Percentiles rank a stretch among this genome's conserved stretches.
Evolutionary conservation across 2,113 vertebrate genomes (phyloP).

Genomic region (Chloropsis hardwickii): DNA sequence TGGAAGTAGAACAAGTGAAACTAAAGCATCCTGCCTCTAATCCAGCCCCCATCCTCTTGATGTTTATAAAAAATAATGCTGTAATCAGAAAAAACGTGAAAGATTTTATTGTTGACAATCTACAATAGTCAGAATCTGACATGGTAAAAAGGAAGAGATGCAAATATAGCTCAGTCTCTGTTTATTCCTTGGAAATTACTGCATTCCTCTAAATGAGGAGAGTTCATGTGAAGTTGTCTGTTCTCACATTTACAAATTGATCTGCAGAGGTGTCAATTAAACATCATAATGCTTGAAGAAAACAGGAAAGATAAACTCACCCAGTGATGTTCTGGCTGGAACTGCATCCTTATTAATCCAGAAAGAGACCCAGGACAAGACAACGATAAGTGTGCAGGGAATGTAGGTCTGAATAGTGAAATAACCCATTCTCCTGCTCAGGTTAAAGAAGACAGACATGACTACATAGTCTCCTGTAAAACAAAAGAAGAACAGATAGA

Average conservation of each 20-base stretch:
- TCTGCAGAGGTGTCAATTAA: not conserved
- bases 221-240: not conserved
- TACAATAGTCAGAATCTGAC: not conserved
- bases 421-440: conserved; percentile 98
- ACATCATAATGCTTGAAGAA: not conserved
- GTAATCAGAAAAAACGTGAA: not conserved
- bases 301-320: conserved; percentile 64
- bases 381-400: conserved; percentile 96
- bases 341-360: conserved; percentile 99
- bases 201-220: not conserved
- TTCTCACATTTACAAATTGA: not conserved
- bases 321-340: conserved; percentile 94
- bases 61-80: not conserved
- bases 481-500: not conserved
- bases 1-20: not conserved
- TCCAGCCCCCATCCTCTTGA: not conserved
- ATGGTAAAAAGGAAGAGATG: not conserved
- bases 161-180: not conserved
- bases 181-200: not conserved
- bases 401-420: conserved; percentile 99
- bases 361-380: conserved; percentile 97
- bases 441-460: conserved; percentile 95
- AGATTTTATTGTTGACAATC: not conserved
- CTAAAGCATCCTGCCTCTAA: not conserved
- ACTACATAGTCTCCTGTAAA: conserved; percentile 93